Evolutionary conservation across 2,113 vertebrate species (phyloP).

Genomic region (Protomyctophum bolini): DNA sequence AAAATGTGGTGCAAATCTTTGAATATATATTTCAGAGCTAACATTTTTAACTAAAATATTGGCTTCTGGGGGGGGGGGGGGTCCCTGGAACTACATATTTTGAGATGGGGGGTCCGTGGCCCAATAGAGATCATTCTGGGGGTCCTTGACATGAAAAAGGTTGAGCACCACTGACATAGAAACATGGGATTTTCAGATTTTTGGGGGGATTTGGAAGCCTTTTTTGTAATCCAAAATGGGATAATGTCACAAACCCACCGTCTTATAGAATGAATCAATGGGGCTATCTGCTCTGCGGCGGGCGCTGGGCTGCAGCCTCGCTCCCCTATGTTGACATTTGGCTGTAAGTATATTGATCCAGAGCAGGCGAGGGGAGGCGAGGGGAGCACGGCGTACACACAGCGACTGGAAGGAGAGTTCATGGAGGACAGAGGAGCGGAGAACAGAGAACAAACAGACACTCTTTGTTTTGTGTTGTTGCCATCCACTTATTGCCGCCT

Average conservation of each 20-base stretch:
- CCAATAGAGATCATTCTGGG: too few species aligned
- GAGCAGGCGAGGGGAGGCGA: slow-evolving; percentile 12
- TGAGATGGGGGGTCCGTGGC: too few species aligned
- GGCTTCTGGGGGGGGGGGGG: too few species aligned
- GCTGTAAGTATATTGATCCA: slow-evolving; percentile 67
- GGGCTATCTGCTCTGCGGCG: slow-evolving; percentile 30
- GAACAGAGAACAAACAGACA: slow-evolving; percentile 40
- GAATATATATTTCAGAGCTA: too few species aligned
- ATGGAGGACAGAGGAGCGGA: background rate
- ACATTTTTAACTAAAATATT: too few species aligned
- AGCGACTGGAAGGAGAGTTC: slow-evolving; percentile 5
- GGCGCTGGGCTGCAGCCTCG: slow-evolving; percentile 23
- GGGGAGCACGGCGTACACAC: slow-evolving; percentile 24
- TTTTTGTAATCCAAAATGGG: too few species aligned
- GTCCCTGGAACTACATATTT: too few species aligned
- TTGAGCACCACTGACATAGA: too few species aligned
- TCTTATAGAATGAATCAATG: slow-evolving; percentile 68
- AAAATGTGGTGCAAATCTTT: too few species aligned
- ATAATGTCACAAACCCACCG: slow-evolving; percentile 65
- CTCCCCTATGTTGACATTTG: slow-evolving; percentile 67
- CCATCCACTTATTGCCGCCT: background rate
- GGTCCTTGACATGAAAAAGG: too few species aligned
- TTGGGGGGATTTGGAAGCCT: too few species aligned
- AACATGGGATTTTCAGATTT: too few species aligned
- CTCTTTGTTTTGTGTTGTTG: background rate